Conservation (phyloP, 2,888 invertebrate genomes). For the Drosophila cyrtoloma region DNA sequence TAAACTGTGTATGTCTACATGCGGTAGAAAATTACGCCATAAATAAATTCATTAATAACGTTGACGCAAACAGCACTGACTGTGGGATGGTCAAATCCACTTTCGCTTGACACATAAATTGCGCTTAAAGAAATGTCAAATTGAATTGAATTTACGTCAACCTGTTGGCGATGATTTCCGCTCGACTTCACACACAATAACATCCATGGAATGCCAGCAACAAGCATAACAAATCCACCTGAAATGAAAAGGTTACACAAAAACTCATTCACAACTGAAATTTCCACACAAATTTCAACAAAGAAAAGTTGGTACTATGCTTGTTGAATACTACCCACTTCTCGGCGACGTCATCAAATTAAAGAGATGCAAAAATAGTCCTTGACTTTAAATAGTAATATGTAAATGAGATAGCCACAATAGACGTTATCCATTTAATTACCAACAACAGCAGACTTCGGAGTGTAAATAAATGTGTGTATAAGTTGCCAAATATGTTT, state of each 20-base stretch:
- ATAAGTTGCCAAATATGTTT: not conserved
- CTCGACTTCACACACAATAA: slow-evolving; percentile 58
- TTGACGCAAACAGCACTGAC: slow-evolving; percentile 38
- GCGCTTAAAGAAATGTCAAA: slow-evolving; percentile 68
- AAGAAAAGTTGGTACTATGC: not conserved
- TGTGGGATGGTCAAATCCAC: slow-evolving; percentile 55
- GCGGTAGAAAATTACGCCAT: slow-evolving; percentile 21
- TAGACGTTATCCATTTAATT: not conserved
- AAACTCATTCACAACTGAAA: not conserved
- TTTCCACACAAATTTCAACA: not conserved
- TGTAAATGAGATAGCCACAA: not conserved
- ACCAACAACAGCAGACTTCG: not conserved
- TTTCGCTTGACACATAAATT: slow-evolving; percentile 69
- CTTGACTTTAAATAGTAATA: not conserved
- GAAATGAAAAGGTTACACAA: not conserved
- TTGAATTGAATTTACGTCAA: slow-evolving; percentile 67
- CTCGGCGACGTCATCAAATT: not conserved
- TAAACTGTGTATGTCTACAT: not conserved
- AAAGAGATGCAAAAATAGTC: not conserved
- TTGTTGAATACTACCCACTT: not conserved
- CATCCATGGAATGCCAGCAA: slow-evolving; percentile 4
- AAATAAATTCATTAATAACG: slow-evolving; percentile 69
- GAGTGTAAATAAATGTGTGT: not conserved
- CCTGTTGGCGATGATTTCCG: slow-evolving; percentile 42
- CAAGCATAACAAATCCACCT: slow-evolving; percentile 1